phyloP scores from a whole-genome alignment of 2,888 invertebrate species.

The Adineta ricciae region DNA sequence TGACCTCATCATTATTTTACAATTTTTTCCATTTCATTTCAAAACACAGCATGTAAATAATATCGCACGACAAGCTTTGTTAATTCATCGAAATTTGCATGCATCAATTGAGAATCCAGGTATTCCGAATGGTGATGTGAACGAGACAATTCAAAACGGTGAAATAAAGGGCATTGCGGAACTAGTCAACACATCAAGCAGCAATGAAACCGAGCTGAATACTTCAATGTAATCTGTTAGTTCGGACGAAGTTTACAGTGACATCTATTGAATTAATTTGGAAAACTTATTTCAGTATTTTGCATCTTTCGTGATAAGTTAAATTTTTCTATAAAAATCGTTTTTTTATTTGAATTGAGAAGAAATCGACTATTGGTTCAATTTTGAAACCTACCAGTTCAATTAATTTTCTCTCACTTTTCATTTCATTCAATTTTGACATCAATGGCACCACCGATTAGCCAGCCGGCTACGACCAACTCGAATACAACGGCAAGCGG shows the following conservation, averaged over 20 bases:
- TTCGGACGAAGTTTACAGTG: not conserved
- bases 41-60: not conserved
- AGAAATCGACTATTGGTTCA: not conserved
- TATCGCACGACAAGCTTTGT: not conserved
- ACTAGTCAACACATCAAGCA: not conserved
- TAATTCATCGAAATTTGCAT: not conserved
- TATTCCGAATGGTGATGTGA: too few relatives aligned
- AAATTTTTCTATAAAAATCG: not conserved
- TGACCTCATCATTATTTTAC: not conserved
- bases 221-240: not conserved
- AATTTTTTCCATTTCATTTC: conserved; percentile 7
- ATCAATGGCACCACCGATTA: not conserved
- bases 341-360: not conserved
- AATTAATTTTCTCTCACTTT: not conserved
- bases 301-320: not conserved
- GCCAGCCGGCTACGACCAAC: not conserved
- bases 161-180: not conserved
- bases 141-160: not conserved
- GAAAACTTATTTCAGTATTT: not conserved
- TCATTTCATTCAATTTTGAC: not conserved
- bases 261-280: not conserved
- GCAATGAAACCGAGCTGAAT: not conserved
- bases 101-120: not conserved
- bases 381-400: not conserved
- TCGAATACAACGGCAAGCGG: not conserved